These are phyloP conservation scores for Hylaea fasciaria DNA, from an alignment of 2,888 invertebrate genomes.

Conservation along the genomic window DNA sequence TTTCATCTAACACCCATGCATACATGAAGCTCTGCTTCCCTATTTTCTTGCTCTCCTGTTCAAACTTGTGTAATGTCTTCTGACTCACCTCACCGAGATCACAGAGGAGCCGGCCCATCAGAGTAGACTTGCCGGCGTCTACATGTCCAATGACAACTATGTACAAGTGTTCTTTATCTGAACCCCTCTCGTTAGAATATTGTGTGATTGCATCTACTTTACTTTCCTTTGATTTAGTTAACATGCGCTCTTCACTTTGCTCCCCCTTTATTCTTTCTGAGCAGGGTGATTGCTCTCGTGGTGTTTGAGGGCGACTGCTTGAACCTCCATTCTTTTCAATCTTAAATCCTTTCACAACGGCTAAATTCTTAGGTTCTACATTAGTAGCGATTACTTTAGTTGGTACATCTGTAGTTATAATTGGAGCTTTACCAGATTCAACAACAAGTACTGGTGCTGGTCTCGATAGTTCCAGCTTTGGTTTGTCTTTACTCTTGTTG, in stretches of 20 bases:
- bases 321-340: constrained; percentile 61
- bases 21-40: constrained; percentile 99
- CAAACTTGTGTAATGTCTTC: constrained; percentile 97
- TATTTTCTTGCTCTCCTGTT: constrained; percentile 97
- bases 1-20: constrained; percentile 99
- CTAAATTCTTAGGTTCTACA: constrained; percentile 70
- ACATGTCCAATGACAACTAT: constrained; percentile 98
- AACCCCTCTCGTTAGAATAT: constrained; percentile 90
- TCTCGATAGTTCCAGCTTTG: constrained; percentile 52
- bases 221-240: constrained; percentile 79
- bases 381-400: constrained; percentile 75
- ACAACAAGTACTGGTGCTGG: constrained; percentile 53
- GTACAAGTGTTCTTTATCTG: constrained; percentile 94
- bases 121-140: constrained; percentile 97
- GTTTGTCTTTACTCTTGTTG: constrained; percentile 56
- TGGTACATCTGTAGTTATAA: constrained; percentile 57
- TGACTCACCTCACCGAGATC: constrained; percentile 94
- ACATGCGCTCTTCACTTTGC: constrained; percentile 71
- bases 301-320: constrained; percentile 78
- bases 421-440: constrained; percentile 61
- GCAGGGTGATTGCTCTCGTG: constrained; percentile 89
- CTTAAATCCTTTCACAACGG: constrained; percentile 86
- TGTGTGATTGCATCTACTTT: constrained; percentile 85
- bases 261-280: constrained; percentile 82
- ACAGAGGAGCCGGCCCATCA: constrained; percentile 98